Conservation (phyloP, 2,888 invertebrate species). For the Eretmocerus hayati region DNA sequence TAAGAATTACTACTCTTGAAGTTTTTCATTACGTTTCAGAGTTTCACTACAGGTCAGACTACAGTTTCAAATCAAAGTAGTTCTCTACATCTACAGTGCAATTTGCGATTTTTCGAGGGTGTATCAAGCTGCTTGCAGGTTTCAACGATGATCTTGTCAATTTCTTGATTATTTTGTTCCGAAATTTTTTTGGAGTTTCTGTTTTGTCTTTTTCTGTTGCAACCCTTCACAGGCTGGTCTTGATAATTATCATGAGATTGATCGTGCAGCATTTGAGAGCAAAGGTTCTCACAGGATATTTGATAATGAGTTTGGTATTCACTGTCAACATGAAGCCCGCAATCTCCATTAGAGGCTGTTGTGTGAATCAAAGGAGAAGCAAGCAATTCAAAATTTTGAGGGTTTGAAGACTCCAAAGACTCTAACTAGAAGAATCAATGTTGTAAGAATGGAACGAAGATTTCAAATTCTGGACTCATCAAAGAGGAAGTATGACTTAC, state of each 20-base stretch:
- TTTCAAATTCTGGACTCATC: too few species aligned
- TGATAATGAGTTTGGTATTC: constrained; percentile 2
- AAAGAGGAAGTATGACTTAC: constrained; percentile 6
- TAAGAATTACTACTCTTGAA: too few species aligned
- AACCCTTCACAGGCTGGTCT: constrained; percentile 1
- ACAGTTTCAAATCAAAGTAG: too few species aligned
- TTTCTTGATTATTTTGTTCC: constrained; percentile 12
- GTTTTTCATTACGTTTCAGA: too few species aligned
- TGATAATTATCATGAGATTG: constrained; percentile 6
- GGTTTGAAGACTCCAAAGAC: neutral
- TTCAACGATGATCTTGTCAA: constrained; percentile 26
- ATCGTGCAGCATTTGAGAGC: constrained; percentile 5
- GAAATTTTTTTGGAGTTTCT: neutral
- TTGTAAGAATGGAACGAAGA: neutral
- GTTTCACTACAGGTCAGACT: too few species aligned
- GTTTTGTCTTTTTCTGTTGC: neutral
- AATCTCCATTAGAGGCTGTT: constrained; percentile 10
- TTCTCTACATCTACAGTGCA: too few species aligned
- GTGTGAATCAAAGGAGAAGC: constrained; percentile 1
- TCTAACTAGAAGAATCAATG: constrained; percentile 12
- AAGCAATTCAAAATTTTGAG: neutral
- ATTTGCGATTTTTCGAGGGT: too few species aligned
- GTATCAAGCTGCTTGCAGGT: neutral
- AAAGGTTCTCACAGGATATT: constrained; percentile 7
- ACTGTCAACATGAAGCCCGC: constrained; percentile 13